phyloP scores from a whole-genome alignment of 92 coral and sea anemone species.

The Virgularia gustaviana region DNA sequence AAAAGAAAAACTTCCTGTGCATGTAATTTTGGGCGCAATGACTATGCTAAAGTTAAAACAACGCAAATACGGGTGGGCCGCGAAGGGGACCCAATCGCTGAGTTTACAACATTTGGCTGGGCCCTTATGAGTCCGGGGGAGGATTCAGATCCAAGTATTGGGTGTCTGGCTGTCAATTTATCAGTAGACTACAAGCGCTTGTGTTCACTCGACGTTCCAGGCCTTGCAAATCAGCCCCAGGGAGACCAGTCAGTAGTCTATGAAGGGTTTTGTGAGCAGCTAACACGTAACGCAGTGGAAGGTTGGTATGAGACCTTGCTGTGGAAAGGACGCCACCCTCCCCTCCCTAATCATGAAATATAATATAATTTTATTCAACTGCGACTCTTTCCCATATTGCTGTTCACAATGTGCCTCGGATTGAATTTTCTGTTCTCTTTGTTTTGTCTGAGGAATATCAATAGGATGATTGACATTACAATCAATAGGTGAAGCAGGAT shows the following conservation, averaged over 20 bases:
- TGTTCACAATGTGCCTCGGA: too few species aligned
- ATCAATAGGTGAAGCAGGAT: not conserved
- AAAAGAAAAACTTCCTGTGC: constrained; percentile 19
- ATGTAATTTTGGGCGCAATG: constrained; percentile 20
- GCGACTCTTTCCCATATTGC: too few species aligned
- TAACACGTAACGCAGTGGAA: constrained; percentile 20
- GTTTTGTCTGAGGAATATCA: too few species aligned
- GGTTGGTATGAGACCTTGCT: constrained; percentile 50
- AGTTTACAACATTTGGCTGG: constrained; percentile 42
- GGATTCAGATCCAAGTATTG: constrained; percentile 19
- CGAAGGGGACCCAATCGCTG: constrained; percentile 41
- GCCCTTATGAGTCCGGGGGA: constrained; percentile 27
- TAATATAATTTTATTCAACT: too few species aligned
- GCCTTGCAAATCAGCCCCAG: constrained; percentile 28
- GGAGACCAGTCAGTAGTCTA: constrained; percentile 28
- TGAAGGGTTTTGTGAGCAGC: constrained; percentile 42
- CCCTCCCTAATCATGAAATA: not conserved
- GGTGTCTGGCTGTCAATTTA: constrained; percentile 26
- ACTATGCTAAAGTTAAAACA: constrained; percentile 35
- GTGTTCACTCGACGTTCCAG: constrained; percentile 41
- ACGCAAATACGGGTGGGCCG: constrained; percentile 33
- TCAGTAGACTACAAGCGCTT: not conserved
- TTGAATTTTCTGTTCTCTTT: too few species aligned
- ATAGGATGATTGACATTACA: too few species aligned
- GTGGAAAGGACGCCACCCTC: constrained; percentile 40